A percentile compares a stretch with the other conserved stretches of the same genome.
Conservation (phyloP, 2,113 vertebrate species). For the Microcebus lehilahytsara region DNA sequence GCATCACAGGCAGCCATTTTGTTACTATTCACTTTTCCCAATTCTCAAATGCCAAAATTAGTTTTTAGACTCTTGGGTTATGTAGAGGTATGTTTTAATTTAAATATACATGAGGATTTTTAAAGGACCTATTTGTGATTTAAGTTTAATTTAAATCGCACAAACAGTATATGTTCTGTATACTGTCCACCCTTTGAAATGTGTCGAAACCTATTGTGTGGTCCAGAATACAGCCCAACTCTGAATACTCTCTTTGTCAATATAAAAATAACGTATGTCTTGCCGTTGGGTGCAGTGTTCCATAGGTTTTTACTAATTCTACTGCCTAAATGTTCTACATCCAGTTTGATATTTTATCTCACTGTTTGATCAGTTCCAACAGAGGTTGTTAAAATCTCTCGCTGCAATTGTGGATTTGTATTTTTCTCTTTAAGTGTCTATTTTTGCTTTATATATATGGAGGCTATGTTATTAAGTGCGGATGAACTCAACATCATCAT, state of each 20-base stretch:
- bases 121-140: neutral
- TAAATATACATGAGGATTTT: neutral
- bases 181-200: neutral
- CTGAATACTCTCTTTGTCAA: neutral
- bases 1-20: neutral
- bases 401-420: no score
- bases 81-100: neutral
- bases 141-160: neutral
- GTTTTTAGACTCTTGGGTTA: neutral
- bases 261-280: neutral
- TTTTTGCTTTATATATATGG: neutral
- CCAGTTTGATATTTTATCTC: neutral
- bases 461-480: neutral
- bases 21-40: neutral
- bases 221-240: neutral
- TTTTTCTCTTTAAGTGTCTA: neutral
- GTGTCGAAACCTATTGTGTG: neutral
- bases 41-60: neutral
- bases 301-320: neutral
- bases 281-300: no score
- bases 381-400: neutral
- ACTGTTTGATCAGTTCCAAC: neutral
- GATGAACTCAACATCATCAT: no score
- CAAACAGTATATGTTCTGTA: neutral
- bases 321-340: neutral